These are phyloP conservation scores for Alfaro cultratus DNA, from an alignment of 2,797 vertebrate genomes.

Conservation along the genomic window DNA sequence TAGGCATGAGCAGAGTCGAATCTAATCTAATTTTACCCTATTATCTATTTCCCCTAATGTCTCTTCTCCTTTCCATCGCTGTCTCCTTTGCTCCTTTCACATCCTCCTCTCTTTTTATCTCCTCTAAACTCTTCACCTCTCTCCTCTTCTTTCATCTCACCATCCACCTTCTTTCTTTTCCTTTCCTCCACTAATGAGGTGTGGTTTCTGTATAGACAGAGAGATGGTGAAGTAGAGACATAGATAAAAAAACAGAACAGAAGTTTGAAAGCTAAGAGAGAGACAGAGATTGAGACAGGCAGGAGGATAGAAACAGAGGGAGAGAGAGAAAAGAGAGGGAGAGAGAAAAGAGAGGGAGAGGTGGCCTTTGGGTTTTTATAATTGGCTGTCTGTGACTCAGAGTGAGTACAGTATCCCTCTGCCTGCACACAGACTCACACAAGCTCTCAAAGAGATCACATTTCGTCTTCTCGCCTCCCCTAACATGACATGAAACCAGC, in stretches of 20 bases:
- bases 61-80: slow-evolving; percentile 8
- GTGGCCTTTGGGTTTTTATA: slow-evolving; percentile 66
- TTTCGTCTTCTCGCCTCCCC: slow-evolving; percentile 53
- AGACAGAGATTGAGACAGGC: slow-evolving; percentile 23
- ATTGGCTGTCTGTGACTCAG: slow-evolving; percentile 72
- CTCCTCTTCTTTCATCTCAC: slow-evolving; percentile 14
- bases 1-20: slow-evolving; percentile 50
- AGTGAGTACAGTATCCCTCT: slow-evolving; percentile 52
- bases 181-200: slow-evolving; percentile 50
- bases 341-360: slow-evolving; percentile 42
- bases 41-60: slow-evolving; percentile 20
- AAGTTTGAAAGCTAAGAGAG: slow-evolving; percentile 27
- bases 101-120: slow-evolving; percentile 29
- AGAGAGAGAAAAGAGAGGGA: slow-evolving; percentile 16
- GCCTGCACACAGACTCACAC: slow-evolving; percentile 28
- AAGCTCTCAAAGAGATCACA: slow-evolving; percentile 51
- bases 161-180: background rate
- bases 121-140: slow-evolving; percentile 39
- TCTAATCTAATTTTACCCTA: slow-evolving; percentile 53
- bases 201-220: slow-evolving; percentile 12
- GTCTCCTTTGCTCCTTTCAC: slow-evolving; percentile 22
- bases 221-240: background rate
- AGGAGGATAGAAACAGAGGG: slow-evolving; percentile 27
- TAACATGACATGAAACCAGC: slow-evolving; percentile 65
- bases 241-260: slow-evolving; percentile 22